These are phyloP conservation scores for Onthophagus taurus DNA, from an alignment of 1,140 invertebrate species.

Conservation along the genomic window DNA sequence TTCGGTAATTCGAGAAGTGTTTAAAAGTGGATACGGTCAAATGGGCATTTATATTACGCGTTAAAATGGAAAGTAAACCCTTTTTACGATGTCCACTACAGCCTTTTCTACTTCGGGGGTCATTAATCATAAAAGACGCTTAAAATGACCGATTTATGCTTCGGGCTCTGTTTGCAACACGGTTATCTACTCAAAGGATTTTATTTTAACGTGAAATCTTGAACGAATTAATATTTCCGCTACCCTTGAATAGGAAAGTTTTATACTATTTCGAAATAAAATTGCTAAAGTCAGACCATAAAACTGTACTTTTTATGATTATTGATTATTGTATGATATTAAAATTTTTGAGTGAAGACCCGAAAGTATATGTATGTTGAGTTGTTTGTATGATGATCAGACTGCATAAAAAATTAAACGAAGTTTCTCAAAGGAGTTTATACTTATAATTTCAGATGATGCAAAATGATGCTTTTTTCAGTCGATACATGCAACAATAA, in stretches of 20 bases:
- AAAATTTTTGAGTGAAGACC: not conserved
- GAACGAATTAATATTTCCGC: not conserved
- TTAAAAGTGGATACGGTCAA: no score
- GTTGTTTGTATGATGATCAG: no score
- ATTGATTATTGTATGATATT: not conserved
- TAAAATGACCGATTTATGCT: slow-evolving; percentile 12
- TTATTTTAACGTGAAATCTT: slow-evolving; percentile 4
- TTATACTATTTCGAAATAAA: not conserved
- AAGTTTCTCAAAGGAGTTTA: no score
- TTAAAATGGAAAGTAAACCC: no score
- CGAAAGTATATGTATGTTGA: not conserved
- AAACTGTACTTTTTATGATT: not conserved
- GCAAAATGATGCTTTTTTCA: no score
- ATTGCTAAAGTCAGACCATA: not conserved
- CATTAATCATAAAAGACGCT: slow-evolving; percentile 22
- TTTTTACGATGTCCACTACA: slow-evolving; percentile 14
- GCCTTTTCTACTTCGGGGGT: slow-evolving; percentile 18
- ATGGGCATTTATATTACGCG: no score
- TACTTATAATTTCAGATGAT: no score
- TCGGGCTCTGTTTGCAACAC: not conserved
- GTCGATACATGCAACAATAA: no score
- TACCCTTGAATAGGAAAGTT: not conserved
- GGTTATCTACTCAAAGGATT: not conserved
- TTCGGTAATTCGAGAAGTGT: no score
- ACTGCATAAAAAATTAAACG: no score